Evolutionary conservation across 2,888 invertebrate species (phyloP), one percentile per base, ranked within the genome.

Genomic region (Altica lythri): DNA sequence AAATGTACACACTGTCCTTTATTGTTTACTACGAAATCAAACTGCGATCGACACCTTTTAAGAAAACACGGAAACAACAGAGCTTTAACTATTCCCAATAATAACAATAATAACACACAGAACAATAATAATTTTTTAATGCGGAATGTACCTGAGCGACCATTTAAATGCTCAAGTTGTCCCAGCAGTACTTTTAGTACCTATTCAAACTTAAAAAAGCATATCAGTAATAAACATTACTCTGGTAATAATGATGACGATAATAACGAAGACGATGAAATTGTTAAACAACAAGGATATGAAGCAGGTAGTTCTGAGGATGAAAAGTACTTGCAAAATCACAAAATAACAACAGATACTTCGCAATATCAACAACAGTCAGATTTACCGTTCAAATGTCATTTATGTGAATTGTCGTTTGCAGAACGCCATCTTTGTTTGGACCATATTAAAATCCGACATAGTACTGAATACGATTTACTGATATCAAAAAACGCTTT

Each of bases 21-120:
- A 5, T 85, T 94, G 1, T 97, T 97, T 75, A 97, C 96, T 25
- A 97, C 96, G 1, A 97, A 97, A 74, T 95, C 95, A 5, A 97
- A 97, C 77, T 93, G 97, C 74, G 97, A 97, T 72, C 89, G 97
- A 8, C 97, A 97, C 74, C 78, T 97, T 54, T 77, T 93, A 46
- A 81, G 95, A 27, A 95, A 95, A 70, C 95, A 95, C 71, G 88
- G 88, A 56, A 82, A 83, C 58, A 76, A 64, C 54, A n/a, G n/a
- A n/a, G 77, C 67, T 61, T 78, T 72, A 27, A 78, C 75, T 22
- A 72, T 76, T 37, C 63, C 68, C 52, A 73, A 72, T 57, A 70
- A 73, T 17, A 57, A 65, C 10, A 50, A 60, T 4, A 64, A 63
- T 45, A 69, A 66, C 43, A 61, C 65, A 51, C n/a, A n/a, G n/a